A percentile compares a stretch with the other conserved stretches of the same genome.
Evolutionary conservation across 1,140 invertebrate species (phyloP).

Genomic region (Melitaea cinxia): DNA sequence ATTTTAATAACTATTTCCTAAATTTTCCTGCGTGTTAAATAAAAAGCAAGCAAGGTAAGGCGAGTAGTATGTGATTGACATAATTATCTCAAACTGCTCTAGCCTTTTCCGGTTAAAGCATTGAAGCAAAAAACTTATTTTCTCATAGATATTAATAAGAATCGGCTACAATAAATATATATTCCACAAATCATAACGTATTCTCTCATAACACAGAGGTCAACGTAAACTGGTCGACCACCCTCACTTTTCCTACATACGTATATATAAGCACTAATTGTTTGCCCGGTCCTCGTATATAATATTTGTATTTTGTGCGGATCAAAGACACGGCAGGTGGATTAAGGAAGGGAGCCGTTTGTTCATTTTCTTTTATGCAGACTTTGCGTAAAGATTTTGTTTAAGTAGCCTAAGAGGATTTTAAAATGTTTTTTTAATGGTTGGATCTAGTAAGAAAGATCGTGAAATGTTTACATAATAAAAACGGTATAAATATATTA

Average conservation of each 20-base stretch:
- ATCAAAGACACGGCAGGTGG: slow-evolving; percentile 50
- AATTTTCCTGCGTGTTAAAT: too few relatives aligned
- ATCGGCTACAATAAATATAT: too few relatives aligned
- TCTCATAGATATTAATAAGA: too few relatives aligned
- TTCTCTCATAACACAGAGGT: slow-evolving; percentile 15
- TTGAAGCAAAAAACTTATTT: not conserved
- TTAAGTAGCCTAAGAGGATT: slow-evolving; percentile 13
- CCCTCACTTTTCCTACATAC: slow-evolving; percentile 20
- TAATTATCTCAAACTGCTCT: too few relatives aligned
- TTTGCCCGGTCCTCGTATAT: slow-evolving; percentile 43
- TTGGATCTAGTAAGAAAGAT: not conserved
- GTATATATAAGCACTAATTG: slow-evolving; percentile 47
- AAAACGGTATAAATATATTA: slow-evolving; percentile 7
- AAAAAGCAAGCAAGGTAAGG: too few relatives aligned
- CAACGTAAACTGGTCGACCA: slow-evolving; percentile 26
- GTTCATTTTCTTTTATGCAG: slow-evolving; percentile 11
- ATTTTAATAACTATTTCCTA: too few relatives aligned
- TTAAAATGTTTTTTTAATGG: slow-evolving; percentile 11
- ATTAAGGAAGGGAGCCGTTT: slow-evolving; percentile 4
- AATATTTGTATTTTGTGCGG: slow-evolving; percentile 44
- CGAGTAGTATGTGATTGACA: too few relatives aligned
- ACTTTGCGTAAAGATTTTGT: slow-evolving; percentile 13
- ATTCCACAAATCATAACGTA: too few relatives aligned
- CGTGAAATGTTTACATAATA: not conserved
- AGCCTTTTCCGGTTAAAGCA: too few relatives aligned